A percentile compares a stretch with the other conserved stretches of the same genome.
These are phyloP conservation scores for Cephalopterus ornatus DNA, from an alignment of 2,113 vertebrate species.

Conservation along the genomic window DNA sequence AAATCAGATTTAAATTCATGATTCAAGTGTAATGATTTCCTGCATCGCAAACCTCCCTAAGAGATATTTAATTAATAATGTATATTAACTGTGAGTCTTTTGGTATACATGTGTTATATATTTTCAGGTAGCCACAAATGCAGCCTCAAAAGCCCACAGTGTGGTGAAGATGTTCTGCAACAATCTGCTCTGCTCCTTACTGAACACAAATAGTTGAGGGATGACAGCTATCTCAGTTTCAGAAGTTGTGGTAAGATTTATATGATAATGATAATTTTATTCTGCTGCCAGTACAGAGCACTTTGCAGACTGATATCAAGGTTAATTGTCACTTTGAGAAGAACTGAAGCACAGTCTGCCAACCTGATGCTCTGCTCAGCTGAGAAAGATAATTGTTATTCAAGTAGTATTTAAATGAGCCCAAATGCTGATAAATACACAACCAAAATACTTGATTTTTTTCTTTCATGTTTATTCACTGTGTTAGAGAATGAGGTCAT, in stretches of 20 bases:
- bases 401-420: constrained; percentile 47
- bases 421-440: constrained; percentile 22
- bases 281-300: constrained; percentile 37
- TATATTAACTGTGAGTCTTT: not conserved
- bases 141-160: not conserved
- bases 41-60: not conserved
- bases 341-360: constrained; percentile 36
- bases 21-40: not conserved
- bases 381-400: constrained; percentile 45
- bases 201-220: not conserved
- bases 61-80: not conserved
- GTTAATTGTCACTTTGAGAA: constrained; percentile 65
- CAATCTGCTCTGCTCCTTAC: constrained; percentile 2
- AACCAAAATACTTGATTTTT: not conserved
- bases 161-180: not conserved
- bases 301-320: constrained; percentile 62
- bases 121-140: not conserved
- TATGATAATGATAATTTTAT: constrained; percentile 54
- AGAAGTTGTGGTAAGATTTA: constrained; percentile 41
- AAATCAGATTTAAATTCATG: constrained; percentile 19
- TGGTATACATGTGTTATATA: not conserved
- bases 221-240: constrained; percentile 34
- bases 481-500: constrained; percentile 40
- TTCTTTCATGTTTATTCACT: not conserved
- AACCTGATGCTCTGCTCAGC: constrained; percentile 42